phyloP scores from a whole-genome alignment of 2,888 invertebrate species.

The Lagria hirta region DNA sequence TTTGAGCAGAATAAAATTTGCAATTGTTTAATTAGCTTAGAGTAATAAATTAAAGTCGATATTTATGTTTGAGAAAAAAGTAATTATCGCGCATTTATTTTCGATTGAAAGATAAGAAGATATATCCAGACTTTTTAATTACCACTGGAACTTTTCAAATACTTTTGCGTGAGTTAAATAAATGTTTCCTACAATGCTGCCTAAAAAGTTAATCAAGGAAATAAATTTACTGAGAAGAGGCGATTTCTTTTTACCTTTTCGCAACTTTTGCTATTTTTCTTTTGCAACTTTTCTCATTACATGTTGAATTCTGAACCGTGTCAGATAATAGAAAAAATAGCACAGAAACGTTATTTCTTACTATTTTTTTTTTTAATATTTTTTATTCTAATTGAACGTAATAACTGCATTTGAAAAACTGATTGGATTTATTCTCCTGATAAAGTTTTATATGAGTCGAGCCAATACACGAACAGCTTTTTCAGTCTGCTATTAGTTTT shows the following conservation, averaged over 20 bases:
- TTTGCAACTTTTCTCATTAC: constrained; percentile 48
- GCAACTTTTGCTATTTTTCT: constrained; percentile 47
- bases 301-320: constrained; percentile 43
- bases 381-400: too few species aligned
- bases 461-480: constrained; percentile 2
- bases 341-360: constrained; percentile 31
- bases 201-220: constrained; percentile 48
- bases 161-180: constrained; percentile 26
- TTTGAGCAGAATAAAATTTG: too few species aligned
- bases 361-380: too few species aligned
- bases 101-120: too few species aligned
- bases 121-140: constrained; percentile 19
- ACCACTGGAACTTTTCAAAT: constrained; percentile 20
- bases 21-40: too few species aligned
- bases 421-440: too few species aligned
- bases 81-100: too few species aligned
- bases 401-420: too few species aligned
- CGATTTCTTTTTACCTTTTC: constrained; percentile 44
- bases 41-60: too few species aligned
- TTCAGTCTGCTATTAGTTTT: constrained; percentile 14
- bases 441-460: too few species aligned
- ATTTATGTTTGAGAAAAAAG: too few species aligned
- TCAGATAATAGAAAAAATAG: constrained; percentile 38
- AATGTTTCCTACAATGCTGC: constrained; percentile 35
- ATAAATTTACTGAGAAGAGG: constrained; percentile 44